phyloP scores from a whole-genome alignment of 2,797 vertebrate species.

The Betta splendens region DNA sequence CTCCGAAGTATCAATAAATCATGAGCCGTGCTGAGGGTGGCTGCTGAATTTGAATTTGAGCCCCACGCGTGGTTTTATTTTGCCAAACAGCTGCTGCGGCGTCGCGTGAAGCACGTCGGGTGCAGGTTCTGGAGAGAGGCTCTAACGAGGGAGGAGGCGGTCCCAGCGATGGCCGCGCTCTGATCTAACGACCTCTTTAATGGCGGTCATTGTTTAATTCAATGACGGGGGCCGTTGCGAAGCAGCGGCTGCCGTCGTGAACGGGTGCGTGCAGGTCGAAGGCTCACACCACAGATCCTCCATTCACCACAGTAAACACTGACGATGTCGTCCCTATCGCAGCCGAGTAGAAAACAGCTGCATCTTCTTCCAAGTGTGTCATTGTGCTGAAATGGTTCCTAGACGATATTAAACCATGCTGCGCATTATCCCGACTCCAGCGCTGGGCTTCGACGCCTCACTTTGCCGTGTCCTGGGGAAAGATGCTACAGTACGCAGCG shows the following conservation, averaged over 20 bases:
- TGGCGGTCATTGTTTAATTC: no score
- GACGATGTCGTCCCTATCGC: no score
- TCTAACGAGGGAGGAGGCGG: conserved; percentile 18
- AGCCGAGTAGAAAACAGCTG: conserved; percentile 14
- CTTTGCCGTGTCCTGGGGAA: conserved; percentile 7
- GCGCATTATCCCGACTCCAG: conserved; percentile 32
- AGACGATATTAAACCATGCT: conserved; percentile 36
- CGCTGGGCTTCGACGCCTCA: conserved; percentile 11
- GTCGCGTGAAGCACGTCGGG: conserved; percentile 50
- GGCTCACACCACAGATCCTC: no score
- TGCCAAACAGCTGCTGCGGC: conserved; percentile 61
- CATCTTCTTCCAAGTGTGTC: conserved; percentile 23
- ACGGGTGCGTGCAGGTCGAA: conserved; percentile 49
- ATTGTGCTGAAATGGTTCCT: conserved; percentile 31
- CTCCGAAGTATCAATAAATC: conserved; percentile 64
- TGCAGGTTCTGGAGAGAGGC: conserved; percentile 44
- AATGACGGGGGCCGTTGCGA: no score
- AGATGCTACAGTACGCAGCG: conserved; percentile 15
- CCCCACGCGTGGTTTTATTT: conserved; percentile 63
- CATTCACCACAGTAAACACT: no score
- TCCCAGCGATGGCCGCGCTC: conserved; percentile 9
- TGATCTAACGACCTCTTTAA: conserved; percentile 60
- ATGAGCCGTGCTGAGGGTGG: conserved; percentile 47
- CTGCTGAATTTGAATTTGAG: conserved; percentile 59
- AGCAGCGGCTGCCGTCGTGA: no score